phyloP scores from a whole-genome alignment of 2,113 vertebrate genomes.

The Bufo bufo region DNA sequence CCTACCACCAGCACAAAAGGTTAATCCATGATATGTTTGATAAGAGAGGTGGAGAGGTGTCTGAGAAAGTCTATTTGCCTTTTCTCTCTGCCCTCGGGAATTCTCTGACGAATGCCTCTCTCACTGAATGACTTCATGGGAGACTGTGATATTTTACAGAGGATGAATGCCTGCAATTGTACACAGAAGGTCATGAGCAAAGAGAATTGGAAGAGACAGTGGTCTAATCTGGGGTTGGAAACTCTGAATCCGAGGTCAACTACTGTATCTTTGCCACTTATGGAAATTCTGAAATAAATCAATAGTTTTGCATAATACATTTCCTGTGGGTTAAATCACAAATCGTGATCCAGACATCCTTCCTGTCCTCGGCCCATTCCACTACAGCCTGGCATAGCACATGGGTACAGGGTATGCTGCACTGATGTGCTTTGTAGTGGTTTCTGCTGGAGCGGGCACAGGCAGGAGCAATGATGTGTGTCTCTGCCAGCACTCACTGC shows the following conservation, averaged over 20 bases:
- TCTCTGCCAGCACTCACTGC: no score
- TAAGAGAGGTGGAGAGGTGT: slow-evolving; percentile 35
- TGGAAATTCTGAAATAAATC: slow-evolving; percentile 6
- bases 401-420: no score
- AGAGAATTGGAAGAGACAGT: slow-evolving; percentile 26
- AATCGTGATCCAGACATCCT: no score
- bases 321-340: no score
- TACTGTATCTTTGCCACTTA: not conserved
- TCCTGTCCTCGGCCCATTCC: no score
- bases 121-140: slow-evolving; percentile 48
- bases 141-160: slow-evolving; percentile 32
- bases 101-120: slow-evolving; percentile 31
- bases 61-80: slow-evolving; percentile 24
- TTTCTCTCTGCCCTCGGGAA: slow-evolving; percentile 18
- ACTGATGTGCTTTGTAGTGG: no score
- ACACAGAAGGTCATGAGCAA: slow-evolving; percentile 36
- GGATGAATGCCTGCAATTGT: slow-evolving; percentile 45
- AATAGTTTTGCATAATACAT: not conserved
- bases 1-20: not conserved
- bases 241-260: slow-evolving; percentile 25
- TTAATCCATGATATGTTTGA: slow-evolving; percentile 9
- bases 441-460: no score
- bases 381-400: no score
- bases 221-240: not conserved
- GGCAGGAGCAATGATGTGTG: no score